Evolutionary conservation across 2,888 invertebrate genomes (phyloP).

Genomic region (Volucella inanis): DNA sequence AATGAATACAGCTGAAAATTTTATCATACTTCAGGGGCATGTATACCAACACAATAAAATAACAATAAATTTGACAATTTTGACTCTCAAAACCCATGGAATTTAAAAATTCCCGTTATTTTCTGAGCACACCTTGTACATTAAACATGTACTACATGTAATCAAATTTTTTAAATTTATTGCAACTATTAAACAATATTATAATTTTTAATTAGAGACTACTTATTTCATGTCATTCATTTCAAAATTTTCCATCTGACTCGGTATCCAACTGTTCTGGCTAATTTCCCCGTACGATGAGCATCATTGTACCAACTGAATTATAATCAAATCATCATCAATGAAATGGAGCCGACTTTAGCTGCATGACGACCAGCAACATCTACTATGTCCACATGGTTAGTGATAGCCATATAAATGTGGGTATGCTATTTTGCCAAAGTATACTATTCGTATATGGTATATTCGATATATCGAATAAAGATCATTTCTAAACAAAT

Average conservation of each 20-base stretch:
- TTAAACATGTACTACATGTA: too few relatives aligned
- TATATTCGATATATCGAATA: conserved; percentile 67
- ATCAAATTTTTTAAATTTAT: neutral
- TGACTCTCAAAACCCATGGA: too few relatives aligned
- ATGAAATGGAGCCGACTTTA: conserved; percentile 26
- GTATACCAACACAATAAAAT: too few relatives aligned
- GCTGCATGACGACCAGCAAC: conserved; percentile 9
- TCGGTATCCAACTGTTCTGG: conserved; percentile 23
- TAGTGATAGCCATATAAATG: conserved; percentile 21
- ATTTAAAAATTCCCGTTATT: too few relatives aligned
- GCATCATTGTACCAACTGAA: conserved; percentile 36
- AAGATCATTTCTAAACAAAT: conserved; percentile 69
- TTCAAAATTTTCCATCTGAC: conserved; percentile 27
- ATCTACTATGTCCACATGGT: conserved; percentile 2
- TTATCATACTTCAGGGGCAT: too few relatives aligned
- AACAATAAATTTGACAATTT: too few relatives aligned
- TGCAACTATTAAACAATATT: conserved; percentile 19
- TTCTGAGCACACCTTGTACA: too few relatives aligned
- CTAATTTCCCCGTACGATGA: conserved; percentile 38
- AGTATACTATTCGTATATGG: conserved; percentile 8
- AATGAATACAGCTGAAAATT: too few relatives aligned
- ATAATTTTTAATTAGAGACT: neutral
- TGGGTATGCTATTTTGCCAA: conserved; percentile 29
- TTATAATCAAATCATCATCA: conserved; percentile 60
- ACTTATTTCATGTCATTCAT: neutral